Evolutionary conservation across 2,888 invertebrate species (phyloP).

Genomic region (Pocota personata): DNA sequence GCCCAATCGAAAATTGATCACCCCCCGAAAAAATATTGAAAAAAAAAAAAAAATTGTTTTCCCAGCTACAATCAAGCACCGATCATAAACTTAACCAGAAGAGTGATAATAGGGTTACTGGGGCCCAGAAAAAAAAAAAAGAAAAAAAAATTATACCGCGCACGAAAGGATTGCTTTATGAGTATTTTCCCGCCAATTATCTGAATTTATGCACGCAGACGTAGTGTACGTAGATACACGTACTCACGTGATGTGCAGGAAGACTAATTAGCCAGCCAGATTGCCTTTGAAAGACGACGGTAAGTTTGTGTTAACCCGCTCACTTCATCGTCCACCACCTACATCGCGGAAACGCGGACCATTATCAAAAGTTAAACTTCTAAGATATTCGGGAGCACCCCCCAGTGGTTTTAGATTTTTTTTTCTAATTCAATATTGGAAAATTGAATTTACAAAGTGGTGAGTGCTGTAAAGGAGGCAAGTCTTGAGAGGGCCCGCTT

Average conservation of each 20-base stretch:
- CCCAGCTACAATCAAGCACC: slow-evolving; percentile 38
- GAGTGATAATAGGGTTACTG: slow-evolving; percentile 7
- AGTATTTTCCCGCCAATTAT: slow-evolving; percentile 81
- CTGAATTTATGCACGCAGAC: slow-evolving; percentile 78
- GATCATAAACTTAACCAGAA: slow-evolving; percentile 53
- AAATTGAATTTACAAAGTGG: slow-evolving; percentile 9
- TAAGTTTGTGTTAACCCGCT: slow-evolving; percentile 4
- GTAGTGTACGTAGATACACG: slow-evolving; percentile 25
- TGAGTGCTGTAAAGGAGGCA: slow-evolving; percentile 27
- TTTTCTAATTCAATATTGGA: slow-evolving; percentile 20
- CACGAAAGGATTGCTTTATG: slow-evolving; percentile 80
- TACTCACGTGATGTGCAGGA: slow-evolving; percentile 47
- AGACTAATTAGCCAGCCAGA: slow-evolving; percentile 45
- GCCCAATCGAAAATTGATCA: slow-evolving; percentile 58
- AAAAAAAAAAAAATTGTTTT: slow-evolving; percentile 34
- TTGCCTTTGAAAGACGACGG: slow-evolving; percentile 43
- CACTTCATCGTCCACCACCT: not conserved
- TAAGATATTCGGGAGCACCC: slow-evolving; percentile 25
- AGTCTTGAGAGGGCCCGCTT: slow-evolving; percentile 44
- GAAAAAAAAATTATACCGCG: slow-evolving; percentile 12
- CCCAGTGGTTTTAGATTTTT: not conserved
- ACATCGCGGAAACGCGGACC: slow-evolving; percentile 22
- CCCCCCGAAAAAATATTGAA: slow-evolving; percentile 36
- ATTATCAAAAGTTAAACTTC: slow-evolving; percentile 42
- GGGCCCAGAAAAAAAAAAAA: not conserved